These are phyloP conservation scores for Scaptomyza hsui DNA, from an alignment of 1,140 invertebrate species.

Conservation along the genomic window DNA sequence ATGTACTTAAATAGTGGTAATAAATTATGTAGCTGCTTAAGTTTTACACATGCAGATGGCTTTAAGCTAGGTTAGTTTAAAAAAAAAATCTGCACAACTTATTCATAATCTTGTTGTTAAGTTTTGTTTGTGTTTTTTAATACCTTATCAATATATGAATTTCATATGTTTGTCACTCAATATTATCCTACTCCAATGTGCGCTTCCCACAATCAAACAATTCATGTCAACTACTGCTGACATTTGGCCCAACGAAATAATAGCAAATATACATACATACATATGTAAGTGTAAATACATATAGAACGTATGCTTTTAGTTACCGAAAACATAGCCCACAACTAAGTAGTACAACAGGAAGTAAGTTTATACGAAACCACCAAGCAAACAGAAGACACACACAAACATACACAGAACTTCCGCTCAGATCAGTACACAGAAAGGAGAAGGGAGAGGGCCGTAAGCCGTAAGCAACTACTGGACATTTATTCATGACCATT, in stretches of 20 bases:
- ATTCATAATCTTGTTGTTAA: too few species aligned
- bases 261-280: slow-evolving; percentile 5
- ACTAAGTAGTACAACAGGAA: slow-evolving; percentile 42
- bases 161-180: too few species aligned
- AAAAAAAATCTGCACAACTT: too few species aligned
- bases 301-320: slow-evolving; percentile 41
- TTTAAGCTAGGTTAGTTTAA: too few species aligned
- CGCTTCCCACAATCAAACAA: neutral
- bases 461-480: slow-evolving; percentile 43
- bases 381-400: slow-evolving; percentile 20
- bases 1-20: neutral
- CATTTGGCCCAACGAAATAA: neutral
- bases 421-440: slow-evolving; percentile 25
- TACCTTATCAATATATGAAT: too few species aligned
- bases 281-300: too few species aligned
- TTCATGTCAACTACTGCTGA: slow-evolving; percentile 17
- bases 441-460: neutral
- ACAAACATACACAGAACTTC: slow-evolving; percentile 13
- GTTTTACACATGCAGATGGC: too few species aligned
- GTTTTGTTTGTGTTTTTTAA: too few species aligned
- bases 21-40: neutral
- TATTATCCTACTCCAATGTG: neutral
- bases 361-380: slow-evolving; percentile 37
- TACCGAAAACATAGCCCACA: slow-evolving; percentile 57
- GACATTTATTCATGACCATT: slow-evolving; percentile 74